phyloP scores from a whole-genome alignment of 2,888 invertebrate species.

The Sussaba pulchella region DNA sequence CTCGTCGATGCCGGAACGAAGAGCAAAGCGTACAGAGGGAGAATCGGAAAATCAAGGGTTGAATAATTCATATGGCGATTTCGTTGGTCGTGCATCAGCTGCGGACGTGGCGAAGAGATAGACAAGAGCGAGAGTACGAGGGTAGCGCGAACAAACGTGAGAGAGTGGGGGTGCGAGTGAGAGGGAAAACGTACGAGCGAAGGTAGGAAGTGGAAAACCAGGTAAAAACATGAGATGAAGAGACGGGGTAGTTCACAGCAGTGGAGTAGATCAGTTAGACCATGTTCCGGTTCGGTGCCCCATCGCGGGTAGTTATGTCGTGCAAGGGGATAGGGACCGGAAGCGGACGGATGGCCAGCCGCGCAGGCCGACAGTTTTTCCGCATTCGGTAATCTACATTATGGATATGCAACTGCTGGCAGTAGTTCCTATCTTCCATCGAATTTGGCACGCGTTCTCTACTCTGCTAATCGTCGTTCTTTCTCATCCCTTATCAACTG shows the following conservation, averaged over 20 bases:
- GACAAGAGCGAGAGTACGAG: slow-evolving; percentile 24
- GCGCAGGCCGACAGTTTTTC: slow-evolving; percentile 12
- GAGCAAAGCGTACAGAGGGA: slow-evolving; percentile 1
- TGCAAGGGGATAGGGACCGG: not conserved
- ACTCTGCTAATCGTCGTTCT: slow-evolving; percentile 22
- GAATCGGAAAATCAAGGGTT: slow-evolving; percentile 61
- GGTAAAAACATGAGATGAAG: slow-evolving; percentile 29
- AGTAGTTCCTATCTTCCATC: slow-evolving; percentile 51
- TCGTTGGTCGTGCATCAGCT: slow-evolving; percentile 64
- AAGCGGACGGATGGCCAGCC: not conserved
- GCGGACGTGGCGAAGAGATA: slow-evolving; percentile 38
- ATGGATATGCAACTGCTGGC: slow-evolving; percentile 55
- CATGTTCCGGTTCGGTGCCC: slow-evolving; percentile 25
- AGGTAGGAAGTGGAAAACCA: slow-evolving; percentile 11
- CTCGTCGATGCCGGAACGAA: slow-evolving; percentile 2
- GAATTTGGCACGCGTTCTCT: slow-evolving; percentile 41
- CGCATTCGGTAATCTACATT: slow-evolving; percentile 52
- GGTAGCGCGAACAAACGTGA: not conserved
- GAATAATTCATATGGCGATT: slow-evolving; percentile 73
- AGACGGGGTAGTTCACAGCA: not conserved
- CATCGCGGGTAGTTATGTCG: not conserved
- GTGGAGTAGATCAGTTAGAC: slow-evolving; percentile 45
- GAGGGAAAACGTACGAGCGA: slow-evolving; percentile 17
- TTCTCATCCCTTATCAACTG: not conserved
- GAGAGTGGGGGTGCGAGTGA: slow-evolving; percentile 11